These are phyloP conservation scores for Hephaestus fuliginosus DNA, from an alignment of 2,797 vertebrate species.

Conservation along the genomic window DNA sequence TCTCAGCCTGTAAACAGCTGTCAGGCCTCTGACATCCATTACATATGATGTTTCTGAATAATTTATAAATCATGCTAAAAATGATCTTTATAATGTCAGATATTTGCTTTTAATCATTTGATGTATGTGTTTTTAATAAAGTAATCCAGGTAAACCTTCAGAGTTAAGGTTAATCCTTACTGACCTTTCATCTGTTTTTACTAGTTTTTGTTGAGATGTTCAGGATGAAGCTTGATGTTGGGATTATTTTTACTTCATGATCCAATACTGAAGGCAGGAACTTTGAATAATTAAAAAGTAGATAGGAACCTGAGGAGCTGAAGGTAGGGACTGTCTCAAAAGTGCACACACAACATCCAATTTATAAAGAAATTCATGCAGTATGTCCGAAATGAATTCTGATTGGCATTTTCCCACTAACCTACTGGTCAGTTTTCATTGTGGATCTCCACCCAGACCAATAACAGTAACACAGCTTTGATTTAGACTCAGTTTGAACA, in stretches of 20 bases:
- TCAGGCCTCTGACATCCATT: background rate
- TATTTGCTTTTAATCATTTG: background rate
- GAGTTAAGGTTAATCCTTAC: no score
- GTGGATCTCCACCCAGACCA: background rate
- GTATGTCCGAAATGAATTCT: background rate
- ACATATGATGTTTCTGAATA: no score
- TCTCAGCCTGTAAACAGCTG: background rate
- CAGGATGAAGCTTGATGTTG: background rate
- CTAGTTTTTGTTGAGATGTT: background rate
- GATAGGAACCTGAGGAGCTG: background rate
- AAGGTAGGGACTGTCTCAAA: background rate
- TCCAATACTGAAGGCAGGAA: background rate
- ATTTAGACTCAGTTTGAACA: background rate
- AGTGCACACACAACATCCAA: background rate
- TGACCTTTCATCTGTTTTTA: background rate
- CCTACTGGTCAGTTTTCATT: no score
- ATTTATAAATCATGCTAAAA: background rate
- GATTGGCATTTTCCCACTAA: background rate
- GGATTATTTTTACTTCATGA: background rate
- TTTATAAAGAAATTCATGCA: no score
- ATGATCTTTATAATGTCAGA: background rate
- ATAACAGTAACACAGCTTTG: background rate
- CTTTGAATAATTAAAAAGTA: no score
- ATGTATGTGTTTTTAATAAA: background rate
- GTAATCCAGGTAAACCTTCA: background rate